These are phyloP conservation scores for Drosophila dives DNA, from an alignment of 2,888 invertebrate genomes.

Conservation along the genomic window DNA sequence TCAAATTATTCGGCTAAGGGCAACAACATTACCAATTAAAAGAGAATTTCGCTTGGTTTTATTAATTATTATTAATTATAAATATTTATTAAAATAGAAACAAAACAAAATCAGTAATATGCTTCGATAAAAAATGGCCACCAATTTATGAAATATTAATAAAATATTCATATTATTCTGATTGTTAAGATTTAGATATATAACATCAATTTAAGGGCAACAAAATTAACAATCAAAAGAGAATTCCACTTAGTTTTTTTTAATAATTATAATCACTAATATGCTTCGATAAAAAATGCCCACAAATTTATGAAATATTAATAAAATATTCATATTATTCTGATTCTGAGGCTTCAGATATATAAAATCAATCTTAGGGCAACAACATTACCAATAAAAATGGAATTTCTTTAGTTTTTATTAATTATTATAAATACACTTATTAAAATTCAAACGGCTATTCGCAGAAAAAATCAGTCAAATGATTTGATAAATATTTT, in stretches of 20 bases:
- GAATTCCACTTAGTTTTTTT: no score
- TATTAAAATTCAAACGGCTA: neutral
- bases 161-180: no score
- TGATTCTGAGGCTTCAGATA: neutral
- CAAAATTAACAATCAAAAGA: no score
- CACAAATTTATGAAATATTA: no score
- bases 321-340: neutral
- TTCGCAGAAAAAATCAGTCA: neutral
- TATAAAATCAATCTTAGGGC: no score
- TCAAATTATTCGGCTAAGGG: neutral
- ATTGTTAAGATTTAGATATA: no score
- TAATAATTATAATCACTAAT: no score
- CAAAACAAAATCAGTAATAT: neutral
- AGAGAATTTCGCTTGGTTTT: neutral
- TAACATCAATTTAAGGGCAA: no score
- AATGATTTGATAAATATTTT: neutral
- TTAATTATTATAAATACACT: neutral
- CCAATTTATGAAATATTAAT: neutral
- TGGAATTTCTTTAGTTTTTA: neutral
- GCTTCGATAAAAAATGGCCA: no score
- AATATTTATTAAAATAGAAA: neutral
- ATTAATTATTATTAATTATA: neutral
- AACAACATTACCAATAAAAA: neutral
- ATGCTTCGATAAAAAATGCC: no score
- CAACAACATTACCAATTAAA: neutral